Evolutionary conservation across 2,797 vertebrate species (phyloP).

Genomic region (Anableps anableps): DNA sequence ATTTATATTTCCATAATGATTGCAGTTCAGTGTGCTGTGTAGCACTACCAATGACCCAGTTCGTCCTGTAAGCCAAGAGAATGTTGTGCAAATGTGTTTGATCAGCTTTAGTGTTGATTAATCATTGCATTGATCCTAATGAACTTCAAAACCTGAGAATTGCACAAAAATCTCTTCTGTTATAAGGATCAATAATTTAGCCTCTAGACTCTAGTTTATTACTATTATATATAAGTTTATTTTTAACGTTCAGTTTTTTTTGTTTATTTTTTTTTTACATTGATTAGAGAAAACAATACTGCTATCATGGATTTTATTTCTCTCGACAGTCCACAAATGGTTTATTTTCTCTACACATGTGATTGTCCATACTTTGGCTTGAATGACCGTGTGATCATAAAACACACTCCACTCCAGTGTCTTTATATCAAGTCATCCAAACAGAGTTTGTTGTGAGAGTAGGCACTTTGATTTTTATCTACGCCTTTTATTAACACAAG

Average conservation of each 20-base stretch:
- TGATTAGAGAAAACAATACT: not conserved
- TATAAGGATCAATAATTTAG: too few species aligned
- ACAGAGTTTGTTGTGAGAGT: constrained; percentile 31
- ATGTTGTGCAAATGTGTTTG: not conserved
- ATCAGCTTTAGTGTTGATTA: too few species aligned
- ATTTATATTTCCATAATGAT: not conserved
- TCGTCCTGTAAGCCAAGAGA: not conserved
- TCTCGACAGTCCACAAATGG: not conserved
- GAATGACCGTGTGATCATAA: constrained; percentile 18
- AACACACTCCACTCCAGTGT: constrained; percentile 1
- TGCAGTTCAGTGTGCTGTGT: not conserved
- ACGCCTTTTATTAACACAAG: constrained; percentile 50
- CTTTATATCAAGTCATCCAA: constrained; percentile 5
- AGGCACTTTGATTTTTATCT: constrained; percentile 63
- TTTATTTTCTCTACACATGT: constrained; percentile 11
- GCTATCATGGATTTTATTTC: not conserved
- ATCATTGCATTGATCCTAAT: not conserved
- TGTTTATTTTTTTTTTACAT: not conserved
- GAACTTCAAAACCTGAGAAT: not conserved
- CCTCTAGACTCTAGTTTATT: too few species aligned
- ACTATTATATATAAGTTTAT: too few species aligned
- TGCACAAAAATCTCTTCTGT: too few species aligned
- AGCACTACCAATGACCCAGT: not conserved
- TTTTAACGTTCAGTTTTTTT: not conserved
- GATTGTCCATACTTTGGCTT: constrained; percentile 6